phyloP scores from a whole-genome alignment of 2,888 invertebrate genomes.

The Drosophila tanythrix region DNA sequence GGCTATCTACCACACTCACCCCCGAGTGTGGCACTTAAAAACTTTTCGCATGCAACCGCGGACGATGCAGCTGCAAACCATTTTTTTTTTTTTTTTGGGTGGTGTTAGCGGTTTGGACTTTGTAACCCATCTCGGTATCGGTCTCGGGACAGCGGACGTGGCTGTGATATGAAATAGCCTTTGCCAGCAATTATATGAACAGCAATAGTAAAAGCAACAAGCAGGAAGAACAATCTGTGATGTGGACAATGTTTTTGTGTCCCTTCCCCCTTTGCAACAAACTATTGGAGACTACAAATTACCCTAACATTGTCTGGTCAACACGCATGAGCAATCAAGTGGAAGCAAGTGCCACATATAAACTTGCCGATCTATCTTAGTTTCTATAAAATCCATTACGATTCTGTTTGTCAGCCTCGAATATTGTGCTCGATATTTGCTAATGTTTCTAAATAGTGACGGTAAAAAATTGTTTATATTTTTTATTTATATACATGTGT shows the following conservation, averaged over 20 bases:
- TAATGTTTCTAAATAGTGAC: too few species aligned
- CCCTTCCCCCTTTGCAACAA: neutral
- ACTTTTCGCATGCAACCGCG: constrained; percentile 74
- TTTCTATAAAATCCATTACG: neutral
- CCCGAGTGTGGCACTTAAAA: constrained; percentile 70
- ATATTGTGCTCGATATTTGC: too few species aligned
- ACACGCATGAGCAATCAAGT: neutral
- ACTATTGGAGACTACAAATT: neutral
- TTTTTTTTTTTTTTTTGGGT: constrained; percentile 1
- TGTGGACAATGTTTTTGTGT: constrained; percentile 12
- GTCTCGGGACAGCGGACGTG: constrained; percentile 17
- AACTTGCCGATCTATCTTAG: neutral
- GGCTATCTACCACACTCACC: neutral
- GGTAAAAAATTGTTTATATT: neutral
- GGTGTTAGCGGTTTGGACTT: neutral
- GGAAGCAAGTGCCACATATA: neutral
- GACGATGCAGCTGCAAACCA: constrained; percentile 60
- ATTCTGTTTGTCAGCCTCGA: neutral
- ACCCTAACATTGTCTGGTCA: neutral
- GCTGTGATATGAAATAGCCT: constrained; percentile 30
- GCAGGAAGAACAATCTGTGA: constrained; percentile 17
- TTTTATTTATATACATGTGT: neutral
- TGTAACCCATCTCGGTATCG: neutral
- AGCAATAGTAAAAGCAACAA: constrained; percentile 26
- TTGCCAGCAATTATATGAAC: constrained; percentile 54